A percentile compares a stretch with the other conserved stretches of the same genome.
These are phyloP conservation scores for Glossophaga mutica DNA, from an alignment of 2,797 vertebrate species.

Conservation along the genomic window DNA sequence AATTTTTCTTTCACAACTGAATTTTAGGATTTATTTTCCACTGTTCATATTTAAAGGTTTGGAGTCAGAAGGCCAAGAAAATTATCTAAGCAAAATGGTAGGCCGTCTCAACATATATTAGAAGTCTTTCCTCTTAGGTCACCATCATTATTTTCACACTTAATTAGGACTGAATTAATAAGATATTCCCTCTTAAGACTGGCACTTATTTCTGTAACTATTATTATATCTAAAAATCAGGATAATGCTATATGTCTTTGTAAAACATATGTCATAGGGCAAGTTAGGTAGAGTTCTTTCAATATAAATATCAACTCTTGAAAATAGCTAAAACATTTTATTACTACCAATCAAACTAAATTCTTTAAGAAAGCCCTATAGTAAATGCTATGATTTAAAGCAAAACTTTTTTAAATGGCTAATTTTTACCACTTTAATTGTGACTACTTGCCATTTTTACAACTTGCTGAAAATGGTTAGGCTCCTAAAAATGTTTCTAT, in stretches of 20 bases:
- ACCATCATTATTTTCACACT: neutral
- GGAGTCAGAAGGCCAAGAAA: neutral
- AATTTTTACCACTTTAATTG: neutral
- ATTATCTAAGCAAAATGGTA: neutral
- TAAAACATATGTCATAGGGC: neutral
- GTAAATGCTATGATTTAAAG: neutral
- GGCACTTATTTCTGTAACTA: neutral
- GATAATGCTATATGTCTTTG: neutral
- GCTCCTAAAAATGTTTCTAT: neutral
- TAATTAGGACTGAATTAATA: neutral
- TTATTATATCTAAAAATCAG: neutral
- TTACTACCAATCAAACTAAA: conserved; percentile 11
- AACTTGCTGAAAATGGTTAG: neutral
- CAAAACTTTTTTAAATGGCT: neutral
- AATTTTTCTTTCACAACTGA: neutral
- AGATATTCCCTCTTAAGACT: neutral
- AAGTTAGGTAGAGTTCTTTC: neutral
- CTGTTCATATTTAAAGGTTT: neutral
- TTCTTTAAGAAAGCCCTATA: neutral
- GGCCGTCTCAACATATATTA: neutral
- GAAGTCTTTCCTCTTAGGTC: neutral
- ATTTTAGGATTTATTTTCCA: neutral
- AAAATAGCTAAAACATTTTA: neutral
- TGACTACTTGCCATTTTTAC: neutral
- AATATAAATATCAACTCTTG: neutral